Evolutionary conservation across 2,888 invertebrate species (phyloP), one percentile per base, ranked within the genome.

Genomic region (Baccha elongata): DNA sequence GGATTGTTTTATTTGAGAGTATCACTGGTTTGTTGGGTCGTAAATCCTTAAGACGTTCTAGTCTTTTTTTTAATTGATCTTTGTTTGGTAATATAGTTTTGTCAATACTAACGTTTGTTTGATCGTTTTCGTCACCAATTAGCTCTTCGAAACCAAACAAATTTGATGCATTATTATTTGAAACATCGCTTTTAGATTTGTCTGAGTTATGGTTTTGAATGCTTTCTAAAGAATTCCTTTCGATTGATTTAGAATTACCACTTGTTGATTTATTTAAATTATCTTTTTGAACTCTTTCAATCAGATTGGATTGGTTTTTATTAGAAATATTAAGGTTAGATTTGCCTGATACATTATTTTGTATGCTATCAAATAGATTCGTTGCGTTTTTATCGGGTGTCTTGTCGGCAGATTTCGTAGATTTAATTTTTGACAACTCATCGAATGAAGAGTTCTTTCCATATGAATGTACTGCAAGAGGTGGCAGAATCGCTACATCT

Each of bases 131-230:
- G 26, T 83, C 86, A 17, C 62, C 52, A 3, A 88, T 72, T 17
- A 87, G 87, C 0, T 89, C 89, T 29, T 89, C 88, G 46, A 89
- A 89, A 0, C 89, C 89, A 74, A 89, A 89, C 0, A 88, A 83
- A 81, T 87, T 29, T 7, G 50, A 60, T 42, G 13, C 3, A 40
- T 15, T 55, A 23, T 35, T 42, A 62, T 6, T 44, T 0, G 26
- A 26, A 42, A 11, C 8, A 60, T 42, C 17, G 17, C 26, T 26
- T 0, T 0, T 15, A 7, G 58, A 42, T 10, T n/a, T 42, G 11
- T 5, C 23, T 15, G 2, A 11, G 6, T 17, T 40, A 10, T 15
- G 8, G 6, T 4, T 53, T n/a, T 7, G 11, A 13, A n/a, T 53
- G 10, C 19, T 37, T n/a, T 53, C 19, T 2, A 32, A 10, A 4